Conservation (phyloP, 2,888 invertebrate species). For the Synergus umbraculus region DNA sequence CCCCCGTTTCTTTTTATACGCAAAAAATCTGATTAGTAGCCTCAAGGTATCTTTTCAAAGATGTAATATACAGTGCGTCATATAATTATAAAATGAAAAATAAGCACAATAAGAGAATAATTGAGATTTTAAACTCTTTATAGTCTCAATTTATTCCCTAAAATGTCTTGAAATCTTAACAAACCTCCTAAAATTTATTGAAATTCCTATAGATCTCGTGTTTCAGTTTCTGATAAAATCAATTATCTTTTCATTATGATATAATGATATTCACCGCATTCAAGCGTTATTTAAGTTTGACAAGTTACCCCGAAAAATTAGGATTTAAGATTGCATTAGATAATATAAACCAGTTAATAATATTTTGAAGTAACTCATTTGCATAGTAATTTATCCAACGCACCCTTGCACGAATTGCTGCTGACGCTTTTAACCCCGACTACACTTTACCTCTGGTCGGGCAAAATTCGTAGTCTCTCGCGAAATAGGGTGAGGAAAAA, state of each 20-base stretch:
- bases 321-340: conserved; percentile 8
- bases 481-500: conserved; percentile 21
- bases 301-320: not conserved
- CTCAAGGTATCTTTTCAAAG: not conserved
- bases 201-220: no score
- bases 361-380: conserved; percentile 33
- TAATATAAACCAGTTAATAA: conserved; percentile 15
- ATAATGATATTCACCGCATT: conserved; percentile 17
- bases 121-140: no score
- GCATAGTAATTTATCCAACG: conserved; percentile 31
- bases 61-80: no score
- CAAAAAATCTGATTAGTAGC: not conserved
- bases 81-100: no score
- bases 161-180: no score
- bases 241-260: not conserved
- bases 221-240: not conserved
- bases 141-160: no score
- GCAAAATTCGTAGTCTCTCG: conserved; percentile 2
- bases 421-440: conserved; percentile 16
- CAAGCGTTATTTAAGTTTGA: conserved; percentile 8
- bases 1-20: not conserved
- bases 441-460: conserved; percentile 23
- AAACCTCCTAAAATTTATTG: no score
- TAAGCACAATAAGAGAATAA: no score
- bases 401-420: not conserved